phyloP scores from a whole-genome alignment of 2,113 vertebrate genomes.

The Cinclus mexicanus region DNA sequence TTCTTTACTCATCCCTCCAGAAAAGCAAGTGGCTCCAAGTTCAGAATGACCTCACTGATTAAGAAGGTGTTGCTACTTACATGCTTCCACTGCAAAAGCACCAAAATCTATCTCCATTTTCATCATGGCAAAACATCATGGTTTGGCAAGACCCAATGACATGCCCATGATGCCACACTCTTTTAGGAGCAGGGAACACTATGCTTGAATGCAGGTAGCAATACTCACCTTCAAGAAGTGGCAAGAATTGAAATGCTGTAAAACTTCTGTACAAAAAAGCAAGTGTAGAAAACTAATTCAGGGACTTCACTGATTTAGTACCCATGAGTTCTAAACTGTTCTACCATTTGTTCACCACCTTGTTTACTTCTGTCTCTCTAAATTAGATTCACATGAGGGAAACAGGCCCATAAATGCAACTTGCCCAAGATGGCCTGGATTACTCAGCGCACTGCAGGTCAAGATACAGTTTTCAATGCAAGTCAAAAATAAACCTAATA shows the following conservation, averaged over 20 bases:
- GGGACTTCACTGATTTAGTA: not conserved
- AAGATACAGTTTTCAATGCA: not conserved
- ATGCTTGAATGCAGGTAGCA: not conserved
- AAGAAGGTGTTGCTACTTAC: not conserved
- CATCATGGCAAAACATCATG: not conserved
- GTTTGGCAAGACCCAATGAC: not conserved
- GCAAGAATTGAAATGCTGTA: not conserved
- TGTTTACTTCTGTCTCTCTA: not conserved
- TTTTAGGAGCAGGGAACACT: not conserved
- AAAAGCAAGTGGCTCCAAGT: not conserved
- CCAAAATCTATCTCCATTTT: not conserved
- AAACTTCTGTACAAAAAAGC: not conserved
- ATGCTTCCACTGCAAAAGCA: not conserved
- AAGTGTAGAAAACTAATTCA: not conserved
- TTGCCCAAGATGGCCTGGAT: not conserved
- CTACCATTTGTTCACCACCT: not conserved
- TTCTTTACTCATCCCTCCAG: not conserved
- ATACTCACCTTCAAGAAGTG: not conserved
- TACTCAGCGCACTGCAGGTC: not conserved
- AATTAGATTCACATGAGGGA: not conserved
- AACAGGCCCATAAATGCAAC: not conserved
- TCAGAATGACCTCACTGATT: not conserved
- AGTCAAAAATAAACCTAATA: not conserved
- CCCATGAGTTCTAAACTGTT: not conserved
- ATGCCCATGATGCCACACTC: accelerated